These are phyloP conservation scores for Nomada ruficornis DNA, from an alignment of 2,888 invertebrate genomes.

Conservation along the genomic window DNA sequence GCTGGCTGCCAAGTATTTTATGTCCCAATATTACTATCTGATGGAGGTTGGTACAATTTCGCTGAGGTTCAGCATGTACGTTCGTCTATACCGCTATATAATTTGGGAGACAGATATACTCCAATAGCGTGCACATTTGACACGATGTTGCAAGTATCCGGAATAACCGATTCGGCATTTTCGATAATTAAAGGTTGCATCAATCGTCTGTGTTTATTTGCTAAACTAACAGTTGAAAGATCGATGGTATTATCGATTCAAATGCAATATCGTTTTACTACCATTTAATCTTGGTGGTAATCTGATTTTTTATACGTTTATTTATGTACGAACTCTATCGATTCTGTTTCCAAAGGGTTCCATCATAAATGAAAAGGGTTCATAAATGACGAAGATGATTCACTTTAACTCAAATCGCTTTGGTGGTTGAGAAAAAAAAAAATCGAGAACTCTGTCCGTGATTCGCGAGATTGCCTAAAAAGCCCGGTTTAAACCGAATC, in stretches of 20 bases:
- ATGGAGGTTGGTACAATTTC: neutral
- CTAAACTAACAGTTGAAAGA: too few species aligned
- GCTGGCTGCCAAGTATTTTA: too few species aligned
- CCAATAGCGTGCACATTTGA: neutral
- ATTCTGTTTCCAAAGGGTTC: too few species aligned
- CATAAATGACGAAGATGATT: too few species aligned
- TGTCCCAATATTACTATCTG: neutral
- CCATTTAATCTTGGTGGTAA: too few species aligned
- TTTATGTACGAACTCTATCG: too few species aligned
- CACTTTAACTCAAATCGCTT: neutral
- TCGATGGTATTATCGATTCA: too few species aligned
- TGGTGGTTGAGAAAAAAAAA: neutral
- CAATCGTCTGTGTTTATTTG: neutral
- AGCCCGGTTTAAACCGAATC: constrained; percentile 41
- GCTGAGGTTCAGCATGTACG: neutral
- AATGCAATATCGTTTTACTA: too few species aligned
- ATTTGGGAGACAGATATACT: neutral
- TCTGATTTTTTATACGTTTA: too few species aligned
- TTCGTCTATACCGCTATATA: neutral
- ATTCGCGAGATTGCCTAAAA: constrained; percentile 21
- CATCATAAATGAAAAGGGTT: too few species aligned
- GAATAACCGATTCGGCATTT: neutral
- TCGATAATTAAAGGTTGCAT: neutral
- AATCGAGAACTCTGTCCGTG: constrained; percentile 10
- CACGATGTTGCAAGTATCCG: neutral